Conservation (phyloP, 1,140 invertebrate genomes). For the Mylabris phalerata region DNA sequence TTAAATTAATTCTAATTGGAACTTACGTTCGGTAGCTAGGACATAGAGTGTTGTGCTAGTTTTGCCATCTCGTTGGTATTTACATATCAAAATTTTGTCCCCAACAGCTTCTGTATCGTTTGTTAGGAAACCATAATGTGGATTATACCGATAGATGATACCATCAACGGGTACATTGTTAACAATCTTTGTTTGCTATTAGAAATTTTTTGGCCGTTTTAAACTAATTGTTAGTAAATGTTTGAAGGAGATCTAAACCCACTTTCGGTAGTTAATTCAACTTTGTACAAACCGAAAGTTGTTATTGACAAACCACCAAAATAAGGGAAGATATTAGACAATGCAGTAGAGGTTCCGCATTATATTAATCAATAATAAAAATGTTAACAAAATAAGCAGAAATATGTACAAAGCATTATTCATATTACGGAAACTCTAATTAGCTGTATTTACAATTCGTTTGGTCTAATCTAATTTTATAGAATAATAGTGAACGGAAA, state of each 20-base stretch:
- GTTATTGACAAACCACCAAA: neutral
- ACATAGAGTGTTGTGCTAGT: neutral
- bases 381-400: too few species aligned
- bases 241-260: constrained; percentile 1
- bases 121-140: constrained; percentile 23
- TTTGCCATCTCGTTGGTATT: constrained; percentile 2
- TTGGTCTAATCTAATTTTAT: too few species aligned
- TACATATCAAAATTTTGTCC: constrained; percentile 13
- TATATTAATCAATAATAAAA: too few species aligned
- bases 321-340: neutral
- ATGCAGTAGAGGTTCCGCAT: neutral
- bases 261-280: constrained; percentile 9
- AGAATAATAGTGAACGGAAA: neutral
- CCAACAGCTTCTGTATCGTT: constrained; percentile 13
- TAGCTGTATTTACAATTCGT: too few species aligned
- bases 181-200: constrained; percentile 12
- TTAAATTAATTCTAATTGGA: too few species aligned
- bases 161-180: constrained; percentile 3
- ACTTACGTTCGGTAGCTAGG: too few species aligned
- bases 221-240: constrained; percentile 11
- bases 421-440: too few species aligned
- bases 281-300: constrained; percentile 12
- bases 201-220: constrained; percentile 1
- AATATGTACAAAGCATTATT: too few species aligned
- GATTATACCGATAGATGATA: constrained; percentile 17